A percentile compares a stretch with the other conserved stretches of the same genome.
These are phyloP conservation scores for Marronus borbonicus DNA, from an alignment of 2,888 invertebrate species.

Conservation along the genomic window DNA sequence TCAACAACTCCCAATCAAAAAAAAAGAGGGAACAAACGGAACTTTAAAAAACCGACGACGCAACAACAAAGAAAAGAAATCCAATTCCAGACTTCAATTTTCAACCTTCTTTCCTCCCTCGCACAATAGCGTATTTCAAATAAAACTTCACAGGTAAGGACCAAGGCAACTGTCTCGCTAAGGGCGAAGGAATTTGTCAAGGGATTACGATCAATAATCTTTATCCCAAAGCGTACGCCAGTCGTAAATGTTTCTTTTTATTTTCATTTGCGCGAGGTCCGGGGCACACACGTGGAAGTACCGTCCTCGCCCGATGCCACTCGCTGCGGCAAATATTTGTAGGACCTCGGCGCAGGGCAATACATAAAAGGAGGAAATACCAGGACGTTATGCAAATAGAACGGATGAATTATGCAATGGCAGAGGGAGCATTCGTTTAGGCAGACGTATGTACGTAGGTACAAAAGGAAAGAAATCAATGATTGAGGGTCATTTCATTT, in stretches of 20 bases:
- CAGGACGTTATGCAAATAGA: slow-evolving; percentile 35
- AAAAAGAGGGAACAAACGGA: neutral
- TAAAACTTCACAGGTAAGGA: slow-evolving; percentile 23
- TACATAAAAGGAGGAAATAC: slow-evolving; percentile 20
- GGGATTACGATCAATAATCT: slow-evolving; percentile 52
- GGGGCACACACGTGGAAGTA: neutral
- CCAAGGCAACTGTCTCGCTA: slow-evolving; percentile 6
- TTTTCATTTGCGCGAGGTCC: slow-evolving; percentile 33
- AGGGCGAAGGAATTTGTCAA: slow-evolving; percentile 44
- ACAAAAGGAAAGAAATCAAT: neutral
- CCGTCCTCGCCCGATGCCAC: neutral
- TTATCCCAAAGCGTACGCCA: slow-evolving; percentile 29
- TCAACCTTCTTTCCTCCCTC: neutral
- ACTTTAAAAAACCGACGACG: neutral
- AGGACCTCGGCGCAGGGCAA: slow-evolving; percentile 13
- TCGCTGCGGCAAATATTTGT: slow-evolving; percentile 35
- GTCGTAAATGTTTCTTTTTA: slow-evolving; percentile 39
- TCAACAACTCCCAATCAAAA: no score
- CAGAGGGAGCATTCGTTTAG: neutral
- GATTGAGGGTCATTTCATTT: slow-evolving; percentile 37
- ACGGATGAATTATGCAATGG: slow-evolving; percentile 43
- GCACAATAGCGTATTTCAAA: slow-evolving; percentile 4
- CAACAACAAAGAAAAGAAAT: neutral
- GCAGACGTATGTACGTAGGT: neutral
- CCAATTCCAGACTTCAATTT: slow-evolving; percentile 4